These are phyloP conservation scores for Mugil cephalus DNA, from an alignment of 2,113 vertebrate species.

Conservation along the genomic window DNA sequence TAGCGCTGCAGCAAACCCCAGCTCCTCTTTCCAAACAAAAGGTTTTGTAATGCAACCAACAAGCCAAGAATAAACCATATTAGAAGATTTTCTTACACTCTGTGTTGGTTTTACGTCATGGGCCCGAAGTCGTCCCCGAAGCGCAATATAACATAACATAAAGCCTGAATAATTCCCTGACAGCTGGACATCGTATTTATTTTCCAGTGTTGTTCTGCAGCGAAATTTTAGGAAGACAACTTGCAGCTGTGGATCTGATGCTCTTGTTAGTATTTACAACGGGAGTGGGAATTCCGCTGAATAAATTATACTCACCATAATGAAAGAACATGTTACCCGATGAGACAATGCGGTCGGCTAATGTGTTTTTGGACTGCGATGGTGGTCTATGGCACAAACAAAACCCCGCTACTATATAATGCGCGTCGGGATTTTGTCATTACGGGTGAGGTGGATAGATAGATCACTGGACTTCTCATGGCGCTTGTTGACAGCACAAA, in stretches of 20 bases:
- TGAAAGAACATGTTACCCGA: background rate
- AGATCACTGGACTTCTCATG: background rate
- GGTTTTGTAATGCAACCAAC: background rate
- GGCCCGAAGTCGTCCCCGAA: too few relatives aligned
- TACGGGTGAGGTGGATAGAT: background rate
- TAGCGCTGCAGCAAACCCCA: background rate
- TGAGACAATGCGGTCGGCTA: background rate
- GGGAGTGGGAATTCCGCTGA: background rate
- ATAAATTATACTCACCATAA: too few relatives aligned
- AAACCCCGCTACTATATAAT: background rate
- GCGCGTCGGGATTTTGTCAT: background rate
- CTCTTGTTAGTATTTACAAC: too few relatives aligned
- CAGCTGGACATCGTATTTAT: too few relatives aligned
- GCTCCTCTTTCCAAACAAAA: background rate
- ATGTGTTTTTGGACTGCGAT: background rate
- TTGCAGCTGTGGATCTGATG: too few relatives aligned
- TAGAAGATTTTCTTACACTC: slow-evolving; percentile 3
- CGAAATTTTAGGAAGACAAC: too few relatives aligned
- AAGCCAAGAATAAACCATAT: background rate
- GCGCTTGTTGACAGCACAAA: background rate
- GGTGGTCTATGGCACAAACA: background rate
- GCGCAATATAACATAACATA: background rate
- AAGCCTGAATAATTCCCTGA: background rate
- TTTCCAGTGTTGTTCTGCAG: too few relatives aligned
- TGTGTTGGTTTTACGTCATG: too few relatives aligned